These are phyloP conservation scores for Pachydiplax longipennis DNA, from an alignment of 2,888 invertebrate species.

Conservation along the genomic window DNA sequence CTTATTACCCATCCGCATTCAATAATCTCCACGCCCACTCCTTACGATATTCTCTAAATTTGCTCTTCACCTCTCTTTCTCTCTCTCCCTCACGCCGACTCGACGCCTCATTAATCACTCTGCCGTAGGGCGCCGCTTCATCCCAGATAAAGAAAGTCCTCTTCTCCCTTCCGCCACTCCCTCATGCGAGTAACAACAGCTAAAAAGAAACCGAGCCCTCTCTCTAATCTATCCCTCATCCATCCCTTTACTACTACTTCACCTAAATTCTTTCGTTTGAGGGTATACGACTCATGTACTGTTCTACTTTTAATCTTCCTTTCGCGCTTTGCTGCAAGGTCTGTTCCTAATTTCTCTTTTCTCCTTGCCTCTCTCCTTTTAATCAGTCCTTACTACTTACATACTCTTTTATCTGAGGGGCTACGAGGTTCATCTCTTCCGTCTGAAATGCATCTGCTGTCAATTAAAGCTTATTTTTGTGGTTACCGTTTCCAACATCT, in stretches of 20 bases:
- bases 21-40: not conserved
- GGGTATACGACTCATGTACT: too few relatives aligned
- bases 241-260: not conserved
- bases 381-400: too few relatives aligned
- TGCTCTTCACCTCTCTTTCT: not conserved
- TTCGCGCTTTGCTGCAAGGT: too few relatives aligned
- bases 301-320: too few relatives aligned
- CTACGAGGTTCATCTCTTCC: too few relatives aligned
- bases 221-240: not conserved
- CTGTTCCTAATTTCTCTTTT: too few relatives aligned
- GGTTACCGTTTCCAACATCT: too few relatives aligned
- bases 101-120: constrained; percentile 35
- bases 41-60: not conserved
- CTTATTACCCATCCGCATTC: not conserved
- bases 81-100: not conserved
- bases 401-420: too few relatives aligned
- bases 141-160: not conserved
- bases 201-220: not conserved
- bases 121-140: not conserved
- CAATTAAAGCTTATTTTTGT: too few relatives aligned
- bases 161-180: constrained; percentile 4
- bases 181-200: constrained; percentile 4
- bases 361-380: too few relatives aligned
- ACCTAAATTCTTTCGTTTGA: too few relatives aligned
- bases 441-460: too few relatives aligned